phyloP scores from a whole-genome alignment of 2,888 invertebrate species.

The Elegia similella region DNA sequence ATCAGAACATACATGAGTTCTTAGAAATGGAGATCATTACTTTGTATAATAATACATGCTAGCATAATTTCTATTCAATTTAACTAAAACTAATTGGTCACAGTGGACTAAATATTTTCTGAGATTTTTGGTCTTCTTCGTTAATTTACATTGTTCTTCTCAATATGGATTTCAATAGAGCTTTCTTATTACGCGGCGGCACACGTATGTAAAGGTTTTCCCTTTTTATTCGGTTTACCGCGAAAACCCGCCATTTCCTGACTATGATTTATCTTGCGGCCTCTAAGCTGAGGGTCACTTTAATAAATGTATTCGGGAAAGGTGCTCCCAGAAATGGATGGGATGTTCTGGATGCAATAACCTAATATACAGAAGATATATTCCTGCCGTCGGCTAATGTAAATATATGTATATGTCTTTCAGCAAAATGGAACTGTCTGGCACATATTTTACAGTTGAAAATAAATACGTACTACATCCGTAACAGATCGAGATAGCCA shows the following conservation, averaged over 20 bases:
- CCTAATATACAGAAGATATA: conserved; percentile 59
- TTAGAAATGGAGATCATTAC: too few relatives aligned
- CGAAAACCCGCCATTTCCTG: conserved; percentile 68
- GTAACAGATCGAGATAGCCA: background rate
- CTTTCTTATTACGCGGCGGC: background rate
- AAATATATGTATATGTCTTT: conserved; percentile 16
- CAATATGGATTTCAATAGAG: background rate
- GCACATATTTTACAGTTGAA: conserved; percentile 44
- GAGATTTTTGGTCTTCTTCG: background rate
- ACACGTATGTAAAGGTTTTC: conserved; percentile 46
- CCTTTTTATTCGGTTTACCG: conserved; percentile 65
- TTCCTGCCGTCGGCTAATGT: conserved; percentile 29
- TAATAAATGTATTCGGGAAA: conserved; percentile 78
- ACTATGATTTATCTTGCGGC: conserved; percentile 78
- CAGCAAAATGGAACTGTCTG: conserved; percentile 18
- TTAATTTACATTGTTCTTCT: background rate
- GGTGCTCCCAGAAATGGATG: conserved; percentile 68
- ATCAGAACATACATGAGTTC: too few relatives aligned
- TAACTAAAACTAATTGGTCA: too few relatives aligned
- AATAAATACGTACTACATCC: conserved; percentile 21
- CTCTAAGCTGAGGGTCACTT: conserved; percentile 76
- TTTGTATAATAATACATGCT: too few relatives aligned
- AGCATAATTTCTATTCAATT: too few relatives aligned
- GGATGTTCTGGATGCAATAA: conserved; percentile 68
- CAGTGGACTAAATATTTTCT: too few relatives aligned